These are phyloP conservation scores for Crypturellus undulatus DNA, from an alignment of 2,113 vertebrate species.

Conservation along the genomic window DNA sequence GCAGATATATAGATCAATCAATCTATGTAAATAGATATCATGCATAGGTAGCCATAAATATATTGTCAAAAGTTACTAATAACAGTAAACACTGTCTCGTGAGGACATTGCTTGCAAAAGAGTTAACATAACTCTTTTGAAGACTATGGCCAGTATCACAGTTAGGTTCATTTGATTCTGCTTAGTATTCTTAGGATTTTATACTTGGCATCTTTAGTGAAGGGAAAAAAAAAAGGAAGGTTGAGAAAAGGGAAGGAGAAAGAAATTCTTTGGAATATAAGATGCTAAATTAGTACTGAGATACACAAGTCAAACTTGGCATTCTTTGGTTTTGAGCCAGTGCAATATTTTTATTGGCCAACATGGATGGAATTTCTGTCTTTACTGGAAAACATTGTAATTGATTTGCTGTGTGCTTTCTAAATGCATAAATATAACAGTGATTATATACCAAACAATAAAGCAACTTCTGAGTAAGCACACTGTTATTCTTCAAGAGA, in stretches of 20 bases:
- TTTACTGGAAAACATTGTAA: slow-evolving; percentile 71
- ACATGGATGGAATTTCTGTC: slow-evolving; percentile 68
- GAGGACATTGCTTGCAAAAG: no score
- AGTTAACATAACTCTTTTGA: background rate
- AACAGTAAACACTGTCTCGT: background rate
- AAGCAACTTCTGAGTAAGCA: background rate
- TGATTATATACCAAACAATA: background rate
- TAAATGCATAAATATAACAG: slow-evolving; percentile 39
- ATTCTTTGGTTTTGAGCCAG: slow-evolving; percentile 75
- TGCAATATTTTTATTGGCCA: slow-evolving; percentile 79
- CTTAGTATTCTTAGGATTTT: background rate
- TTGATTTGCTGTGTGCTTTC: slow-evolving; percentile 55
- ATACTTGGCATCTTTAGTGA: background rate
- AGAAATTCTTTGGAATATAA: slow-evolving; percentile 63
- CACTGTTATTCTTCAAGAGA: background rate
- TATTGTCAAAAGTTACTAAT: background rate
- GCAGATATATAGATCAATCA: background rate
- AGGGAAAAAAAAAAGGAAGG: background rate
- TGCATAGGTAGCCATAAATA: background rate
- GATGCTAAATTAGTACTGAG: slow-evolving; percentile 70
- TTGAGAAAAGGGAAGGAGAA: slow-evolving; percentile 18
- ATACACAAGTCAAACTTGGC: slow-evolving; percentile 74
- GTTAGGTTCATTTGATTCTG: background rate
- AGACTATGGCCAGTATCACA: background rate
- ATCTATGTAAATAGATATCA: background rate